Evolutionary conservation across 2,888 invertebrate genomes (phyloP), one percentile per base, ranked within the genome.

Genomic region (Metacarcinus magister): DNA sequence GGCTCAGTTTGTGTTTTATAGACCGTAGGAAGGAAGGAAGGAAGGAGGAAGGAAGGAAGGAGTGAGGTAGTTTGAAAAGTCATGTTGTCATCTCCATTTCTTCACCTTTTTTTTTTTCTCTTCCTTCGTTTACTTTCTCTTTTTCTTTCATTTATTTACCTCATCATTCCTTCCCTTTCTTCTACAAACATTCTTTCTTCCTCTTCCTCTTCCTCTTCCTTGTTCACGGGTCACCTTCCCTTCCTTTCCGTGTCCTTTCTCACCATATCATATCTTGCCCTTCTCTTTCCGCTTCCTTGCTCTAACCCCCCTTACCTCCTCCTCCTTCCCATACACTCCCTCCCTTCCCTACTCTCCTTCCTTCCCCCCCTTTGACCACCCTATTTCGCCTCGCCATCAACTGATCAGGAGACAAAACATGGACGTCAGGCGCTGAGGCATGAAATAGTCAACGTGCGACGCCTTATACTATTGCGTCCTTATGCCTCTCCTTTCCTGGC

Each of bases 331-430:
- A 39, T 39, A 32, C 39, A 87, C 32, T 39, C 32, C 16, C 16
- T 39, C 39, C 0, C 39, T 10, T 39, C 19, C 13, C 13, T 87
- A 32, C 16, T 39, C 16, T 28, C 32, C 32, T 39, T 16, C 39
- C 39, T 3, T 32, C 39, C 4, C 10, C 13, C 19, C 39, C 87
- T 39, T 87, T 23, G 19, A 16, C n/a, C n/a, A 67, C 5, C 67
- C 67, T 67, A 16, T 32, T 39, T 39, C 87, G 32, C n/a, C 75
- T n/a, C n/a, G 28, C 87, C 87, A 16, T 87, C 87, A 87, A 13
- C 28, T 87, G 87, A 39, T 87, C 39, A 87, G 39, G 19, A 87
- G 87, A 87, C 87, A 87, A 87, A 87, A 87, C 87, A 87, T 39
- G 87, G 87, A 39, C 87, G 87, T 87, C 39, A 39, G 87, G 87